Evolutionary conservation across 64 coral and sea anemone species (phyloP).

Genomic region (Dendrophyllia cribrosa): DNA sequence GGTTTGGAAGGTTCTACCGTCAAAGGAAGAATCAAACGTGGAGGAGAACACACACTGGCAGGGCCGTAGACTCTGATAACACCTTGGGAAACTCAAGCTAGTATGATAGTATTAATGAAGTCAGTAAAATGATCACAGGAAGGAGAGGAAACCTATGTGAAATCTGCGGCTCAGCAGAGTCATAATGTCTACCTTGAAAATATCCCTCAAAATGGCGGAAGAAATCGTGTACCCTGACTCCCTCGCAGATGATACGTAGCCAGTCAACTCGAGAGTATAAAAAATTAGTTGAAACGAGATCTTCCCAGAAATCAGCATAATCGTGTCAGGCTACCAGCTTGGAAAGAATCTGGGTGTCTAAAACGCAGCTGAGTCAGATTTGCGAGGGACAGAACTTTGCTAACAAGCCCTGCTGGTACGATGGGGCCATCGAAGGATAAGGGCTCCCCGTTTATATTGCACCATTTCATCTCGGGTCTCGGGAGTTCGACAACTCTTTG

Average conservation of each 20-base stretch:
- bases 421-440: neutral
- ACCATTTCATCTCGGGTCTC: too few species aligned
- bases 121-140: slow-evolving; percentile 2
- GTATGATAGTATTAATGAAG: slow-evolving; percentile 29
- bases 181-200: neutral
- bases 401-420: neutral
- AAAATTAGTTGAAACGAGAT: neutral
- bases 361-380: slow-evolving; percentile 7
- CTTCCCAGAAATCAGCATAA: neutral
- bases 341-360: slow-evolving; percentile 21
- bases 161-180: neutral
- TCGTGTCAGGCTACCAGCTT: slow-evolving; percentile 2
- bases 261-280: neutral
- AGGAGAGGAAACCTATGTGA: neutral
- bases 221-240: slow-evolving; percentile 20
- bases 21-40: neutral
- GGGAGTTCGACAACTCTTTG: neutral
- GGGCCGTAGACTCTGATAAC: neutral
- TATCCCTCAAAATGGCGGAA: slow-evolving; percentile 3
- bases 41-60: neutral
- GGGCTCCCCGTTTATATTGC: too few species aligned
- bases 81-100: slow-evolving; percentile 8
- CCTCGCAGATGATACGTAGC: slow-evolving; percentile 18
- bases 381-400: neutral
- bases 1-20: neutral